Conservation (phyloP, 1,140 invertebrate species). For the Zaprionus camerounensis region DNA sequence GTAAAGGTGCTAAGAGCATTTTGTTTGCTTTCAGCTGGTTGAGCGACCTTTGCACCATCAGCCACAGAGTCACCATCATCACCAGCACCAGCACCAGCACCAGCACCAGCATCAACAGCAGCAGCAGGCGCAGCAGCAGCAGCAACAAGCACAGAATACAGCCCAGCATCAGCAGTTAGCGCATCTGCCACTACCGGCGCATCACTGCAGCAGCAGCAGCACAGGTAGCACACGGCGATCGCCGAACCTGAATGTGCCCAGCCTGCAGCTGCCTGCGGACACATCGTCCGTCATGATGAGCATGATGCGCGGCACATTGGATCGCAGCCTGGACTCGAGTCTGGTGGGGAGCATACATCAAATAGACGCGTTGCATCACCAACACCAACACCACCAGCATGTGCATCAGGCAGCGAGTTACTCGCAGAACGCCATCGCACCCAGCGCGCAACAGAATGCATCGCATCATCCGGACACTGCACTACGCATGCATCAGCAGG, state of each 20-base stretch:
- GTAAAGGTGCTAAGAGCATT: no score
- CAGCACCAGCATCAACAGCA: neutral
- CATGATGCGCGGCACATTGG: slow-evolving; percentile 67
- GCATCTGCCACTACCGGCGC: slow-evolving; percentile 71
- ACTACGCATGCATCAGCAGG: slow-evolving; percentile 89
- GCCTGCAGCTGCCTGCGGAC: slow-evolving; percentile 64
- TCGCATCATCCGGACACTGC: slow-evolving; percentile 86
- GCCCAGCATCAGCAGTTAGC: slow-evolving; percentile 85
- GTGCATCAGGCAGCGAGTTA: slow-evolving; percentile 83
- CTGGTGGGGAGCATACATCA: slow-evolving; percentile 60
- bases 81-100: slow-evolving; percentile 34
- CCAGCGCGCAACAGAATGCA: slow-evolving; percentile 46
- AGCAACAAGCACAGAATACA: neutral
- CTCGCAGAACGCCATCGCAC: slow-evolving; percentile 86
- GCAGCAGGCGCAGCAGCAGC: neutral
- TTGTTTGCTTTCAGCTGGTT: slow-evolving; percentile 14
- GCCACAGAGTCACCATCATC: slow-evolving; percentile 25
- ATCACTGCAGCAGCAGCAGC: slow-evolving; percentile 18
- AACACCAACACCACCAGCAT: slow-evolving; percentile 86
- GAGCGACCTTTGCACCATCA: neutral
- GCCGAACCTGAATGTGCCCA: slow-evolving; percentile 76
- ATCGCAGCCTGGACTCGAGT: slow-evolving; percentile 59
- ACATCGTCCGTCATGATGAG: slow-evolving; percentile 83
- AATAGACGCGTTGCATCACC: slow-evolving; percentile 85
- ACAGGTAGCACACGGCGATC: slow-evolving; percentile 67